A percentile compares a stretch with the other conserved stretches of the same genome.
Conservation (phyloP, 2,888 invertebrate genomes). For the Antheraea yamamai region DNA sequence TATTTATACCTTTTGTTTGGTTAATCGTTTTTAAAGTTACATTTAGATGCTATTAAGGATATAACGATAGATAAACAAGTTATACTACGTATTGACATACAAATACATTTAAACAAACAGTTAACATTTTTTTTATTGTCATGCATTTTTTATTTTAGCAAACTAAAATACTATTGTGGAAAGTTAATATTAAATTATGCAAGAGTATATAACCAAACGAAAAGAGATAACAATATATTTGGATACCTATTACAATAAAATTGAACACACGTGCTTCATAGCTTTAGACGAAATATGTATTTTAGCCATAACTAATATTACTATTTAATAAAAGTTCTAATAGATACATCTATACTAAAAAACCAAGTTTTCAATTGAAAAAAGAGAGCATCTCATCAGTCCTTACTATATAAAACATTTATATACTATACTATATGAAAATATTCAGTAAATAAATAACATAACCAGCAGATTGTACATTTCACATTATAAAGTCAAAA, state of each 20-base stretch:
- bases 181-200: not conserved
- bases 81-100: not conserved
- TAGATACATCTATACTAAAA: not conserved
- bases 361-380: not conserved
- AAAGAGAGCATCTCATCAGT: slow-evolving; percentile 3
- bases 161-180: not conserved
- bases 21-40: not conserved
- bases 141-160: too few relatives aligned
- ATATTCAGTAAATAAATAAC: not conserved
- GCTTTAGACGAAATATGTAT: not conserved
- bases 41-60: not conserved
- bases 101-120: not conserved
- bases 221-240: not conserved
- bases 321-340: not conserved
- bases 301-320: not conserved
- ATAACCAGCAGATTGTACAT: not conserved
- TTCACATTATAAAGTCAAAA: too few relatives aligned
- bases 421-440: not conserved
- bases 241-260: not conserved
- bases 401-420: not conserved
- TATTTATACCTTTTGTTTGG: not conserved
- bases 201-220: not conserved
- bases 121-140: too few relatives aligned
- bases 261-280: not conserved
- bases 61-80: not conserved